These are phyloP conservation scores for Agrochola lota DNA, from an alignment of 2,888 invertebrate species.

Conservation along the genomic window DNA sequence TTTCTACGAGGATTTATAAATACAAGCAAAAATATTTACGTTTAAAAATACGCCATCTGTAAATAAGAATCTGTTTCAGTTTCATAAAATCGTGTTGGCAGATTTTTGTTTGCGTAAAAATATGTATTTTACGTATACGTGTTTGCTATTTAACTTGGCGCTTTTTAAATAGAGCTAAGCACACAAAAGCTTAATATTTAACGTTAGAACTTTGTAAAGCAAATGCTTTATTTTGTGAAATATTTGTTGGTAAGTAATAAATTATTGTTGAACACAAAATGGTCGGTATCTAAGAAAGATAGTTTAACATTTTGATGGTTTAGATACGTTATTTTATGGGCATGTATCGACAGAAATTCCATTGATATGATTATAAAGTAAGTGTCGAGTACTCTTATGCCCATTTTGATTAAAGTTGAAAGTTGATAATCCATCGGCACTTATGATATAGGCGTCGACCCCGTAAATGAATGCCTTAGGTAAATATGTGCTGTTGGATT, in stretches of 20 bases:
- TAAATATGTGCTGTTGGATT: background rate
- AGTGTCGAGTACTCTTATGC: background rate
- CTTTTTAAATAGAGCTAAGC: conserved; percentile 29
- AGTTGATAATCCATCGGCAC: background rate
- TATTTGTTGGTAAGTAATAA: background rate
- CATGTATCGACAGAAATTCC: too few relatives aligned
- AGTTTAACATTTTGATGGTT: background rate
- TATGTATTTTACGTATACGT: conserved; percentile 8
- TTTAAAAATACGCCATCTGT: conserved; percentile 4
- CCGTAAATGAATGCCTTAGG: background rate
- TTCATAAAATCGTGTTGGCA: conserved; percentile 14
- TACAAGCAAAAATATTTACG: conserved; percentile 1
- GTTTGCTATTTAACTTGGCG: conserved; percentile 27
- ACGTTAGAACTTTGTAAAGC: conserved; percentile 13
- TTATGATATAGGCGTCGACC: background rate
- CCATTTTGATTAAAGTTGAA: background rate
- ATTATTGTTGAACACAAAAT: conserved; percentile 6
- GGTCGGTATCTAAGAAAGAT: background rate
- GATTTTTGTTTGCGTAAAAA: conserved; percentile 22
- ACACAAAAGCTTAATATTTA: conserved; percentile 17
- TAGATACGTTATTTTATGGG: background rate
- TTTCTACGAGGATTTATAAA: conserved; percentile 3
- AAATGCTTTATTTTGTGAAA: conserved; percentile 9
- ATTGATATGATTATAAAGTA: too few relatives aligned
- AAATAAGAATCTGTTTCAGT: conserved; percentile 21